Evolutionary conservation across 2,113 vertebrate genomes (phyloP).

Genomic region (Brienomyrus brachyistius): DNA sequence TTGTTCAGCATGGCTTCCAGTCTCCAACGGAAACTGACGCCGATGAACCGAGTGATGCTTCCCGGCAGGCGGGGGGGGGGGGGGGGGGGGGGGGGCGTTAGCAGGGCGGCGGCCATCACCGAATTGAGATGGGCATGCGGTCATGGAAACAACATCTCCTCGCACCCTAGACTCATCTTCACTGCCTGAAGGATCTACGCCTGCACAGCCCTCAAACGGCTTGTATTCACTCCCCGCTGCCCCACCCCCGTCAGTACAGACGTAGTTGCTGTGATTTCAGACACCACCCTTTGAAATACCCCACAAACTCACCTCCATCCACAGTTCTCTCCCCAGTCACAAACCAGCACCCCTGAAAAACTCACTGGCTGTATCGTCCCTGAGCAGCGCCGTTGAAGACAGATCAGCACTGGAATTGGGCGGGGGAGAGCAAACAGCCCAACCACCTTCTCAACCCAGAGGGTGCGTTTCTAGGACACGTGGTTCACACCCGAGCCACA

Average conservation of each 20-base stretch:
- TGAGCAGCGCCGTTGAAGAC: not conserved
- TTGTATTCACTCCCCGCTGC: not conserved
- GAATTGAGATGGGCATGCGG: not conserved
- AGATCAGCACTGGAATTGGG: not conserved
- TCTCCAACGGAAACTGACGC: not conserved
- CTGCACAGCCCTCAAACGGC: not conserved
- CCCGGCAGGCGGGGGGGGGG: not conserved
- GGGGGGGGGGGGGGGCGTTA: not conserved
- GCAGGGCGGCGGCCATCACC: not conserved
- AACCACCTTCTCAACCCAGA: not conserved
- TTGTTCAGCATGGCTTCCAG: not conserved
- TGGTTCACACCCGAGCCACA: not conserved
- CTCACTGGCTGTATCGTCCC: not conserved
- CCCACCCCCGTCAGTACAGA: not conserved
- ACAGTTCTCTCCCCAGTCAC: not conserved
- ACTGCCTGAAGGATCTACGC: not conserved
- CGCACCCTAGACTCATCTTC: not conserved
- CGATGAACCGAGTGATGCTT: not conserved
- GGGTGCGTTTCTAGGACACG: not conserved
- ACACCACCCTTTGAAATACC: not conserved
- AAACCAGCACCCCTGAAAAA: not conserved
- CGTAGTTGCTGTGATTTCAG: not conserved
- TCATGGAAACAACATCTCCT: not conserved
- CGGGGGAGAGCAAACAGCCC: not conserved
- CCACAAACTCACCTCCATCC: not conserved